Evolutionary conservation across 2,888 invertebrate genomes (phyloP).

Genomic region (Pogonocherus hispidulus): DNA sequence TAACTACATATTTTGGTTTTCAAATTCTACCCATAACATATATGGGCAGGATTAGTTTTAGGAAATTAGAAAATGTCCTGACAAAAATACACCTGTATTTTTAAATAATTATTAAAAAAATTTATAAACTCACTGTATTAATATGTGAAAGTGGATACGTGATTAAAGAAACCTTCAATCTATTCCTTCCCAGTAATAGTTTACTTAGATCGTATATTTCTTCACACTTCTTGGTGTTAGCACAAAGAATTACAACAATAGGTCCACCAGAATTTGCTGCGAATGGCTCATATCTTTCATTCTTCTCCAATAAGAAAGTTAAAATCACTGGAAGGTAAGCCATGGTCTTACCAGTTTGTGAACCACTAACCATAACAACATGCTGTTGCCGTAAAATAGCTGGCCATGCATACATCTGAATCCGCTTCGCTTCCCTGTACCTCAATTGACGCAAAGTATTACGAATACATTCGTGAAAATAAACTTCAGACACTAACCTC

Average conservation of each 20-base stretch:
- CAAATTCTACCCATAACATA: too few relatives aligned
- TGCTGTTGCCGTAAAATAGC: constrained; percentile 77
- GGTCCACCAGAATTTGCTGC: constrained; percentile 71
- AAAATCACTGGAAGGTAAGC: constrained; percentile 79
- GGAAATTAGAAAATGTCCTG: too few relatives aligned
- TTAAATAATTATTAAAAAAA: not conserved
- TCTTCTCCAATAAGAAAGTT: constrained; percentile 71
- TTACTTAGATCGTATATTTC: constrained; percentile 68
- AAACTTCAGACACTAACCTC: constrained; percentile 47
- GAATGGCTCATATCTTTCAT: constrained; percentile 64
- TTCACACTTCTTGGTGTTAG: constrained; percentile 73
- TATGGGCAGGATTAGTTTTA: too few relatives aligned
- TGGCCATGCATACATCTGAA: constrained; percentile 82
- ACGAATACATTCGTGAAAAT: constrained; percentile 58
- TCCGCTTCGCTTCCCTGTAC: constrained; percentile 66
- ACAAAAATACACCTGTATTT: too few relatives aligned
- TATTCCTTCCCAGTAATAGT: constrained; percentile 67
- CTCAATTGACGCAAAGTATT: constrained; percentile 49
- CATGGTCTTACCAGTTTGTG: constrained; percentile 78
- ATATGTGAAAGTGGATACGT: constrained; percentile 65
- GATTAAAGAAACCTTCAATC: constrained; percentile 66
- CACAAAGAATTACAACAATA: constrained; percentile 76
- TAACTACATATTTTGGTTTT: too few relatives aligned
- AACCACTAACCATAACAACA: constrained; percentile 75
- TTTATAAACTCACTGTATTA: constrained; percentile 55